Percentiles rank a stretch among this genome's conserved stretches.
These are phyloP conservation scores for Netelia fuscicornis DNA, from an alignment of 2,888 invertebrate genomes.

Conservation along the genomic window DNA sequence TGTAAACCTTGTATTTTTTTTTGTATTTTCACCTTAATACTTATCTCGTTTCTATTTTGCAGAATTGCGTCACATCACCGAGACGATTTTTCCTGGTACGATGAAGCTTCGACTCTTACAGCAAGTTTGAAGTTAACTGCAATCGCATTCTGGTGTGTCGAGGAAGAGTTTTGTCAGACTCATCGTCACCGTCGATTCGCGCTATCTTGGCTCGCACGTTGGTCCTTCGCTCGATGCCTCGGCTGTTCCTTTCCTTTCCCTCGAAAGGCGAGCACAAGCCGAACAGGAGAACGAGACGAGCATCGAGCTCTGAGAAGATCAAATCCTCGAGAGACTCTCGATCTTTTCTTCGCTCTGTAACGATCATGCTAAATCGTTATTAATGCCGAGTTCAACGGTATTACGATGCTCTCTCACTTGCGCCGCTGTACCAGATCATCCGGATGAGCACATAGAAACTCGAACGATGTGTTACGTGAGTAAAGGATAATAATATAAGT, in stretches of 20 bases:
- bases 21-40: neutral
- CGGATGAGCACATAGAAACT: conserved; percentile 20
- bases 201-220: neutral
- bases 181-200: conserved; percentile 2
- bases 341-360: neutral
- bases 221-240: neutral
- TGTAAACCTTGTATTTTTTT: too few species aligned
- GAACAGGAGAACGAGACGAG: conserved; percentile 23
- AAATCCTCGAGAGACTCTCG: conserved; percentile 22
- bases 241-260: conserved; percentile 56
- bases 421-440: conserved; percentile 8
- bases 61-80: neutral
- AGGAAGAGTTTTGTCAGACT: conserved; percentile 4
- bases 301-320: conserved; percentile 39
- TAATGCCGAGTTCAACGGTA: conserved; percentile 51
- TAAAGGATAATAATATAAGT: conserved; percentile 21
- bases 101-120: neutral
- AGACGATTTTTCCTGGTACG: neutral
- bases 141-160: conserved; percentile 2
- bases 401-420: conserved; percentile 12
- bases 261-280: conserved; percentile 40
- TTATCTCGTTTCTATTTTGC: neutral
- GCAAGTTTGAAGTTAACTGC: neutral
- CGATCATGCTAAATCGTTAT: conserved; percentile 28
- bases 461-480: conserved; percentile 31